Evolutionary conservation across 2,113 vertebrate species (phyloP).

Genomic region (Thunnus thynnus): DNA sequence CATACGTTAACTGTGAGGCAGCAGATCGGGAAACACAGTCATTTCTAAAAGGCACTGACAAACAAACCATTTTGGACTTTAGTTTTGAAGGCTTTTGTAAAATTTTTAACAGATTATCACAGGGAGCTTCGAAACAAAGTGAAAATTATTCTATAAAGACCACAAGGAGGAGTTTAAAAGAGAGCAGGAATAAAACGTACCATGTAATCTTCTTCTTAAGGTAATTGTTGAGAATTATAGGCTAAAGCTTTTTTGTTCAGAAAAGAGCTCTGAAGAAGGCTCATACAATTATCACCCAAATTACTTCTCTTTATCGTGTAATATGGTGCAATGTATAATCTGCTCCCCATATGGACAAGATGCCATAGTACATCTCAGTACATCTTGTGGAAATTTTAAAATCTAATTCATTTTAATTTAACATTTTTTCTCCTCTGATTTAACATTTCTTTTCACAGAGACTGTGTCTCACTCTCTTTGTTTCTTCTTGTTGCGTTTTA

Average conservation of each 20-base stretch:
- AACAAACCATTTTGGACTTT: not conserved
- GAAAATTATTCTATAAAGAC: constrained; percentile 1
- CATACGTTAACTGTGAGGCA: too few relatives aligned
- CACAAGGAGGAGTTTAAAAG: not conserved
- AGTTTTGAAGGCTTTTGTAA: not conserved
- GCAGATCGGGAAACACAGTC: too few relatives aligned
- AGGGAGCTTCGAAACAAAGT: not conserved
- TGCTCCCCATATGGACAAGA: not conserved
- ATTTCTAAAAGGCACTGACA: not conserved
- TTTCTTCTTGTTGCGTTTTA: not conserved
- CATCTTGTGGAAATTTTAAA: constrained; percentile 17
- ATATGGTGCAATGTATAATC: constrained; percentile 11
- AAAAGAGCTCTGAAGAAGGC: constrained; percentile 31
- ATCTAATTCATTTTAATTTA: not conserved
- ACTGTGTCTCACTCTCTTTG: constrained; percentile 9
- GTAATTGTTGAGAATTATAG: constrained; percentile 53
- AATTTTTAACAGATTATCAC: not conserved
- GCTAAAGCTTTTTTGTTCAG: constrained; percentile 39
- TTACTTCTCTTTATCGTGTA: constrained; percentile 28
- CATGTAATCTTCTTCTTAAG: constrained; percentile 49
- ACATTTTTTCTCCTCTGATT: constrained; percentile 1
- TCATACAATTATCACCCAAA: constrained; percentile 46
- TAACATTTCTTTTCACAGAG: not conserved
- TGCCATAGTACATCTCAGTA: not conserved
- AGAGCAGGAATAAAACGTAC: not conserved